Evolutionary conservation across 1,140 invertebrate species (phyloP).

Genomic region (Euglossa dilemma): DNA sequence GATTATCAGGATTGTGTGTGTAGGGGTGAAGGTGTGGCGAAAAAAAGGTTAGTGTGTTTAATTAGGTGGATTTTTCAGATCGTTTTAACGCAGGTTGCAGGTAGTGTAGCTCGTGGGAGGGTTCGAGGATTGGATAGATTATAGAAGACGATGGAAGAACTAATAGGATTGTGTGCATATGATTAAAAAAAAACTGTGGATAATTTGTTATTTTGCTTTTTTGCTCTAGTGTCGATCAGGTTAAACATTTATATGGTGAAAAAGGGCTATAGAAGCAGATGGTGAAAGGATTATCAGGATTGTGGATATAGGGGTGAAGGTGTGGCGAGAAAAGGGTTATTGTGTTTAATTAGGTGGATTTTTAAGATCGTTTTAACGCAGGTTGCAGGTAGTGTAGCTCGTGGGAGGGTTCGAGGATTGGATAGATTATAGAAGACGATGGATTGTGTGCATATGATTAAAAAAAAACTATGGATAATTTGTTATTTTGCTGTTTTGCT

Average conservation of each 20-base stretch:
- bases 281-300: background rate
- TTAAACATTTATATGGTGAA: too few relatives aligned
- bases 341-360: background rate
- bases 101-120: background rate
- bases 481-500: too few relatives aligned
- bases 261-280: too few relatives aligned
- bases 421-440: background rate
- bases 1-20: background rate
- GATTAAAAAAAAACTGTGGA: too few relatives aligned
- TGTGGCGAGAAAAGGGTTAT: background rate
- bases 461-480: too few relatives aligned
- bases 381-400: background rate
- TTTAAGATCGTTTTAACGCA: background rate
- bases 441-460: too few relatives aligned
- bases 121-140: background rate
- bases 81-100: background rate
- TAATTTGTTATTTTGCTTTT: too few relatives aligned
- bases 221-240: too few relatives aligned
- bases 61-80: background rate
- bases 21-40: too few relatives aligned
- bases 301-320: too few relatives aligned
- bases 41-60: background rate
- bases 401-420: background rate
- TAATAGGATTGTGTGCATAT: background rate
- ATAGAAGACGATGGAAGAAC: background rate